Base-by-base conservation (phyloP, 2,888 invertebrate species). In the Didymodactylos carnosus region DNA sequence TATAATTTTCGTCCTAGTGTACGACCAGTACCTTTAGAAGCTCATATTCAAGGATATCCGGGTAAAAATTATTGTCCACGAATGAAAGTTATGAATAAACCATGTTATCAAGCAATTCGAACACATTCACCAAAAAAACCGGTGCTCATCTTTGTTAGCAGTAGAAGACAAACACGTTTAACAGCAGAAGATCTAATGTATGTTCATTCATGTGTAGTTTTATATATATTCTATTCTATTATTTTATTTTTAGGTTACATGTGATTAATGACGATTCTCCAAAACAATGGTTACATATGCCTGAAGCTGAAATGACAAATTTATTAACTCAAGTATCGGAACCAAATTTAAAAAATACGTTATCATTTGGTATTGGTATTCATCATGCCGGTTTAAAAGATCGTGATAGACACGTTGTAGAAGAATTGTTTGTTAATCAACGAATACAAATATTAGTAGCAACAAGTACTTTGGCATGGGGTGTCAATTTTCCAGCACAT, bases 21-120 rank as follows among this genome's bases (percentile, higher is more conserved):
- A 0, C 88, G 98, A 27, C 98, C 98, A 0, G 97, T 99, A 16
- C 97, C 97, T 0, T 85, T 98, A 46, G 92, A 92, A 85, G 89
- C 90, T 16, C 94, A 94, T 80, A 92, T 95, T 78, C 88, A 90
- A 71, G 98, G 98, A 0, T 98, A 93, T 82, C 91, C 94, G 0
- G 98, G 94, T 6, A 92, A 95, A 77, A 94, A 98, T 83, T 99
- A 98, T 85, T 99, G 98, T 80, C 98, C 98, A 0, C 88, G 98
- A 70, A 99, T 99, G 98, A 90, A 94, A 76, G 91, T 94, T 0
- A 99, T 99, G 98, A 99, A 99, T 85, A 91, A 94, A 80, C 97
- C 98, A 0, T 90, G 93, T 0, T 99, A 91, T 85, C 92, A 93
- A 83, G 86, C 95, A 0, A 94, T 98, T 76, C 88, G 90, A 69